phyloP scores from a whole-genome alignment of 1,140 invertebrate genomes.

The Argopecten irradians region DNA sequence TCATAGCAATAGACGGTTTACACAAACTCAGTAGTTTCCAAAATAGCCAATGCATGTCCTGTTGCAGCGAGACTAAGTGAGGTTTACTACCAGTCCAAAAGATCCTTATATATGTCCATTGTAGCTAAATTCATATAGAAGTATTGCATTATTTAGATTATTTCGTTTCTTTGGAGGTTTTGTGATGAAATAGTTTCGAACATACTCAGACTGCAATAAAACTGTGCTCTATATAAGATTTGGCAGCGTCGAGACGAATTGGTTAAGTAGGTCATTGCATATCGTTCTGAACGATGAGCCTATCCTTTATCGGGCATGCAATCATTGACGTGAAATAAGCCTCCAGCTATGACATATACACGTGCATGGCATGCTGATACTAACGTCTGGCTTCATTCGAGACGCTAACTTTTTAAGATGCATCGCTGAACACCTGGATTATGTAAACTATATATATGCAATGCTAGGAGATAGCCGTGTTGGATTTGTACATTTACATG shows the following conservation, averaged over 20 bases:
- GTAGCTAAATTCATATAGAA: background rate
- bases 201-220: background rate
- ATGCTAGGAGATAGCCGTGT: background rate
- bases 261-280: background rate
- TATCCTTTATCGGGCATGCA: background rate
- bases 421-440: background rate
- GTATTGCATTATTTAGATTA: background rate
- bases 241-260: background rate
- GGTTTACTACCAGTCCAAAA: background rate
- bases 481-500: background rate
- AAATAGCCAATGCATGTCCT: background rate
- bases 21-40: too few relatives aligned
- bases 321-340: conserved; percentile 18
- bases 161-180: background rate
- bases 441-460: background rate
- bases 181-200: background rate
- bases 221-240: background rate
- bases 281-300: background rate
- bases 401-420: conserved; percentile 15
- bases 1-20: too few relatives aligned
- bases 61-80: background rate
- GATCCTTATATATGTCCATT: background rate
- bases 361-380: conserved; percentile 14
- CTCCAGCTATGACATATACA: conserved; percentile 10
- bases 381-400: background rate